Base-by-base conservation (phyloP, 2,797 vertebrate genomes). In the Leuciscus waleckii region DNA sequence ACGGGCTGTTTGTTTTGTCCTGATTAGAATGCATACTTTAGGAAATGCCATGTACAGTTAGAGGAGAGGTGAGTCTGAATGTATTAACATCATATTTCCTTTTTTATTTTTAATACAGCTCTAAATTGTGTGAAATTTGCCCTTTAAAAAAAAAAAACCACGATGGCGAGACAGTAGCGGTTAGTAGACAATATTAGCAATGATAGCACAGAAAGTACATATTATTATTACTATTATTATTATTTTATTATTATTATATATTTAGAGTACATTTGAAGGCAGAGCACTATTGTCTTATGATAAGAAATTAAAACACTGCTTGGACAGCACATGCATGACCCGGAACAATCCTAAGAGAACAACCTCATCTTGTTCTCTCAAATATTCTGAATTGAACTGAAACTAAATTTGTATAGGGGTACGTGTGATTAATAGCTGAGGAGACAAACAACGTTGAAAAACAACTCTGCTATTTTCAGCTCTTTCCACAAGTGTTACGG, bases 1-100 rank as follows among this genome's bases (percentile, higher is more conserved):
- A 92, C 91, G 90, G 92, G 89, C 92, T 90, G 90, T 90, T 86
- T 65, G 89, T 83, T 87, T 82, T 81, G 87, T 78, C 68, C 82
- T 86, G 82, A 86, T 89, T 90, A 85, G 74, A 84, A 87, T 85
- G 87, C 79, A 86, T 86, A 51, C 79, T 83, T 87, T 76, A 73
- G 81, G 84, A 88, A 75, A 73, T 71, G 69, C 43, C 65, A 41
- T 32, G 79, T 73, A 80, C 41, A 83, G 87, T 85, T 80, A 80
- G 82, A 77, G 85, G 63, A 21, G 51, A 87, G 76, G n/a, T 69
- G 26, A 73, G 71, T 81, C 35, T 56, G 23, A 77, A 49, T 61
- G 1, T 79, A 74, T 85, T 58, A 68, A 75, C 37, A 23, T 54
- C 43, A 67, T 71, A 63, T 80, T 67, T 67, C 74, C 43, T 16